Conservation (phyloP, 2,888 invertebrate genomes). For the Ophion ellenae region DNA sequence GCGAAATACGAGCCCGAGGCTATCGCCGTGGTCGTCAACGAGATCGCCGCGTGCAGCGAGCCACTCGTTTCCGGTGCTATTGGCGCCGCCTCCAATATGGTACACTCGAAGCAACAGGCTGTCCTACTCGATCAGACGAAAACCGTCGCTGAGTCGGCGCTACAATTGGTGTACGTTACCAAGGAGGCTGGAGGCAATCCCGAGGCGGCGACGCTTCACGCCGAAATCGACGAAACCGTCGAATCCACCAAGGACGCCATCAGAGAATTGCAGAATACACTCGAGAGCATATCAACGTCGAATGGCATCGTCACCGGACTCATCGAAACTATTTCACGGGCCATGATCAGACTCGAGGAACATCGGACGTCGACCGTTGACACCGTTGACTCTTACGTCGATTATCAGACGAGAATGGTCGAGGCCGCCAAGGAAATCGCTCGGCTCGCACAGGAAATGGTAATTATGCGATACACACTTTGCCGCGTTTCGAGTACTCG, state of each 20-base stretch:
- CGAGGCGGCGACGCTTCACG: conserved; percentile 92
- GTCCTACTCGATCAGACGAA: conserved; percentile 95
- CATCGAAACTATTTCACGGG: conserved; percentile 94
- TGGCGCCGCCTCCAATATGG: conserved; percentile 95
- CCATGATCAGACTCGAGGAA: conserved; percentile 93
- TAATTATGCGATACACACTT: conserved; percentile 79
- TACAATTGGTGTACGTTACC: conserved; percentile 92
- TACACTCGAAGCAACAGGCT: conserved; percentile 94
- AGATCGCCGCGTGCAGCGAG: conserved; percentile 92
- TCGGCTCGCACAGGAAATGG: conserved; percentile 96
- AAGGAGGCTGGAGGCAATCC: conserved; percentile 97
- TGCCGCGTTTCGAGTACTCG: not conserved
- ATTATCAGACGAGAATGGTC: conserved; percentile 99
- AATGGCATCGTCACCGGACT: conserved; percentile 95
- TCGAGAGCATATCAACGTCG: conserved; percentile 93
- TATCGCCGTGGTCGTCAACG: conserved; percentile 94
- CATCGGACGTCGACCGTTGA: conserved; percentile 89
- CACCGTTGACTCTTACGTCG: conserved; percentile 92
- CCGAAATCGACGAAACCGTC: conserved; percentile 92
- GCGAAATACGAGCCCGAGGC: conserved; percentile 97
- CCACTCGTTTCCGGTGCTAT: conserved; percentile 93
- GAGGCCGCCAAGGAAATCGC: conserved; percentile 97
- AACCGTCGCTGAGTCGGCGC: conserved; percentile 96
- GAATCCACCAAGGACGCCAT: conserved; percentile 92
- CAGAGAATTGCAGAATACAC: conserved; percentile 90